Conservation (phyloP, 2,113 vertebrate genomes). For the Oryzias celebensis region DNA sequence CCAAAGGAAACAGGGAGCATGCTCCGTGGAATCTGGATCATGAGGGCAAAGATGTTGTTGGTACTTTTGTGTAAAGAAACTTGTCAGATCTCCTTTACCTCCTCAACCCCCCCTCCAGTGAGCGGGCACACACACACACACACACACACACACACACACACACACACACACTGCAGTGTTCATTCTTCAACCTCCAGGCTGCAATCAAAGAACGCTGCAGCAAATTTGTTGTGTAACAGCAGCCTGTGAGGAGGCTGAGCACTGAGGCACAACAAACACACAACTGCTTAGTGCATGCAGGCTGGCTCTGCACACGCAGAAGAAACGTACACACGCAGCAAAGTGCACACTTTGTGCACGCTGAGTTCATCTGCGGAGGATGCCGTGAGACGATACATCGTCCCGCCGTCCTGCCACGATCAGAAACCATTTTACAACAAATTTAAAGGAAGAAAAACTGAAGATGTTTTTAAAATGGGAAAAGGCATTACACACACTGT, state of each 20-base stretch:
- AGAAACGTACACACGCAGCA: background rate
- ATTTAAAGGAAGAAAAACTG: background rate
- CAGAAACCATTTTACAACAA: too few relatives aligned
- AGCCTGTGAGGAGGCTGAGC: slow-evolving; percentile 17
- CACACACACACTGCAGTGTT: slow-evolving; percentile 6
- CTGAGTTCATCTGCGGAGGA: slow-evolving; percentile 6
- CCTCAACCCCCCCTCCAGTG: slow-evolving; percentile 6
- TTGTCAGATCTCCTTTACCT: slow-evolving; percentile 47
- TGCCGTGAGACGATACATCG: background rate
- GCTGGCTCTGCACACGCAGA: background rate
- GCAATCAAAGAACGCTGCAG: slow-evolving; percentile 24
- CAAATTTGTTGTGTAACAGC: slow-evolving; percentile 24
- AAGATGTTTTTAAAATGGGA: background rate
- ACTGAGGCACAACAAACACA: slow-evolving; percentile 19
- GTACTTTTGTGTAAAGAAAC: slow-evolving; percentile 39
- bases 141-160: background rate
- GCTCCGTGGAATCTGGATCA: slow-evolving; percentile 20
- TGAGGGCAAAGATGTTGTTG: slow-evolving; percentile 8
- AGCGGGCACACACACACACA: background rate
- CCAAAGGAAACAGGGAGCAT: background rate
- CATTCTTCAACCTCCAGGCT: slow-evolving; percentile 14
- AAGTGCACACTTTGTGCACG: background rate
- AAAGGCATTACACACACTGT: background rate
- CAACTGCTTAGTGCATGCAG: background rate
- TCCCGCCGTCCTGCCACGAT: too few relatives aligned